Conservation (phyloP, 2,888 invertebrate genomes). For the Eupithecia centaureata region DNA sequence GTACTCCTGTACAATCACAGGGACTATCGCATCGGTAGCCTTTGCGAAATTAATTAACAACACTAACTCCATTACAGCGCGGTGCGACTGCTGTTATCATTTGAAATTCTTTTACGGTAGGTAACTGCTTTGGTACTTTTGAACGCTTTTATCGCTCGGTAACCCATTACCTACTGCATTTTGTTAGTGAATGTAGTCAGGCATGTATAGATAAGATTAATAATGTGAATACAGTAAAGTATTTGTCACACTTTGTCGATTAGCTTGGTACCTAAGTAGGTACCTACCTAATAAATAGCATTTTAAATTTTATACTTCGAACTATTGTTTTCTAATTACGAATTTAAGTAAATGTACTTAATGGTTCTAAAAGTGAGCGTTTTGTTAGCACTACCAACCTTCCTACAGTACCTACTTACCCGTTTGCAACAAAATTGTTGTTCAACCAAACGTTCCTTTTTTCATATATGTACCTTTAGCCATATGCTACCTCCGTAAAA, state of each 20-base stretch:
- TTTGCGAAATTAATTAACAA: conserved; percentile 14
- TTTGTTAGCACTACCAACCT: too few species aligned
- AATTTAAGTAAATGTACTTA: not conserved
- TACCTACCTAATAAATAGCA: not conserved
- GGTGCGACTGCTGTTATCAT: conserved; percentile 19
- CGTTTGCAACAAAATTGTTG: too few species aligned
- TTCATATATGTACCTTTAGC: too few species aligned
- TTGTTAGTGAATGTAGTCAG: conserved; percentile 35
- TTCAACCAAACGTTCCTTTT: too few species aligned
- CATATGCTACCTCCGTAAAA: too few species aligned
- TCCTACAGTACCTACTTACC: too few species aligned
- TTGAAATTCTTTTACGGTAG: conserved; percentile 29
- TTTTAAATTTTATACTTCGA: not conserved
- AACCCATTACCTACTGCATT: conserved; percentile 35
- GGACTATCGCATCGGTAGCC: conserved; percentile 8
- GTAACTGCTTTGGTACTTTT: conserved; percentile 25
- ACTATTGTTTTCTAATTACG: not conserved
- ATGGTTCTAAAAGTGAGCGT: too few species aligned
- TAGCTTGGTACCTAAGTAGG: too few species aligned
- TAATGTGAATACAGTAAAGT: conserved; percentile 27
- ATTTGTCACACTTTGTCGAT: conserved; percentile 17
- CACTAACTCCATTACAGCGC: conserved; percentile 5
- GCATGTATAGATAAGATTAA: conserved; percentile 41
- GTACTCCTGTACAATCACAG: conserved; percentile 44
- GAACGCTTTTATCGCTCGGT: conserved; percentile 36